phyloP scores from a whole-genome alignment of 64 coral and sea anemone species.

The Trachythela sp. region DNA sequence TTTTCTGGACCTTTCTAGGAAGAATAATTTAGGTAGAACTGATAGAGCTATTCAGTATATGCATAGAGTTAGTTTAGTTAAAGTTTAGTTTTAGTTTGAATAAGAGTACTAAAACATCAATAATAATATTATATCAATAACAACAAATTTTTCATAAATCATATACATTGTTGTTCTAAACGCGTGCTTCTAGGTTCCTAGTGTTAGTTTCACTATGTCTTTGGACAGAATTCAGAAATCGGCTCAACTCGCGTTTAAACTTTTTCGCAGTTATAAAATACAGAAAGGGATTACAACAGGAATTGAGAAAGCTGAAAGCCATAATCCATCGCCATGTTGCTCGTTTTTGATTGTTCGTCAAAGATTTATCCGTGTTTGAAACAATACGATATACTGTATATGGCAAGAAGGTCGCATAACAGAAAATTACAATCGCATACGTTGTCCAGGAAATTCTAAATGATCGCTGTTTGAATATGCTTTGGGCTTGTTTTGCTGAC shows the following conservation, averaged over 20 bases:
- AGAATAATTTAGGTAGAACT: no score
- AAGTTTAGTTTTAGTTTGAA: no score
- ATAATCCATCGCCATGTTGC: background rate
- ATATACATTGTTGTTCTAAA: background rate
- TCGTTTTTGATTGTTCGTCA: background rate
- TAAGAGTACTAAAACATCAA: no score
- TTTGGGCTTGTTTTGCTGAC: background rate
- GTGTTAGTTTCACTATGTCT: background rate
- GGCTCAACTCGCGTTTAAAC: background rate
- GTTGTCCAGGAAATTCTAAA: background rate
- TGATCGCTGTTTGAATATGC: background rate
- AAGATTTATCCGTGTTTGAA: background rate
- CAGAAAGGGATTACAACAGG: background rate
- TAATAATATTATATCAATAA: no score
- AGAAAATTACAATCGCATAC: background rate
- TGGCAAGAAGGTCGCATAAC: background rate
- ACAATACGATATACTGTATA: background rate
- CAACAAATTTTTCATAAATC: no score
- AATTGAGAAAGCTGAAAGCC: background rate
- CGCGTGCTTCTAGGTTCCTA: background rate
- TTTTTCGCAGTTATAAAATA: background rate
- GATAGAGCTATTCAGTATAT: no score
- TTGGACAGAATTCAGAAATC: background rate
- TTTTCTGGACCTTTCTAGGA: no score
- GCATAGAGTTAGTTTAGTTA: no score